Evolutionary conservation across 1,140 invertebrate species (phyloP).

Genomic region (Meloidogyne chitwoodi): DNA sequence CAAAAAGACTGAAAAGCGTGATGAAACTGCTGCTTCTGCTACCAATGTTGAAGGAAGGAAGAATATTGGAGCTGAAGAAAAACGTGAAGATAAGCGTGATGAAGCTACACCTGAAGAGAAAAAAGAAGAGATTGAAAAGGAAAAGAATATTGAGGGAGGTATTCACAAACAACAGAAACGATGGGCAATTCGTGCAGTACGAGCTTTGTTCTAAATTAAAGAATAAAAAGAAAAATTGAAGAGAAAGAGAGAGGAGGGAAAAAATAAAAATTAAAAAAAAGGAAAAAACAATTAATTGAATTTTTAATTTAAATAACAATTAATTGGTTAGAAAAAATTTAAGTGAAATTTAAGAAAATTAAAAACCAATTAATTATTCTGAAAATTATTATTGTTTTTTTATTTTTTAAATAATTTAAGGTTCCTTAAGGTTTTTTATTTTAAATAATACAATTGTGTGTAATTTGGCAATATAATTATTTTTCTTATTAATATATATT

Average conservation of each 20-base stretch:
- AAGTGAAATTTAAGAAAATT: not conserved
- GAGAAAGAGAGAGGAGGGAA: not conserved
- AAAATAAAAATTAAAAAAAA: not conserved
- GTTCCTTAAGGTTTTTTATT: too few relatives aligned
- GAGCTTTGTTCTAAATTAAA: not conserved
- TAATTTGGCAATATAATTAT: not conserved
- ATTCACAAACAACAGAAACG: not conserved
- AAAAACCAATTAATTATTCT: not conserved
- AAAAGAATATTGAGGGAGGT: not conserved
- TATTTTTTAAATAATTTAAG: not conserved
- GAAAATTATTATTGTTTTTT: not conserved
- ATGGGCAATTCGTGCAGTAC: not conserved
- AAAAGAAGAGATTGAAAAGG: constrained; percentile 8
- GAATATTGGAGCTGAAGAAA: constrained; percentile 8
- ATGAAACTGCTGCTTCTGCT: not conserved
- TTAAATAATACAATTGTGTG: constrained; percentile 4
- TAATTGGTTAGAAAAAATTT: not conserved
- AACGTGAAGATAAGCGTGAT: not conserved
- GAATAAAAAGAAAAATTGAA: not conserved
- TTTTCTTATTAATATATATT: not conserved
- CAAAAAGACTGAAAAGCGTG: not conserved
- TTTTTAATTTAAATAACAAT: too few relatives aligned
- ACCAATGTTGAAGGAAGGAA: not conserved
- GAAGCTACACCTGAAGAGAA: not conserved
- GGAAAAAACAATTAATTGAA: not conserved